phyloP scores from a whole-genome alignment of 2,797 vertebrate species.

The Parotocinclus haroldoi region DNA sequence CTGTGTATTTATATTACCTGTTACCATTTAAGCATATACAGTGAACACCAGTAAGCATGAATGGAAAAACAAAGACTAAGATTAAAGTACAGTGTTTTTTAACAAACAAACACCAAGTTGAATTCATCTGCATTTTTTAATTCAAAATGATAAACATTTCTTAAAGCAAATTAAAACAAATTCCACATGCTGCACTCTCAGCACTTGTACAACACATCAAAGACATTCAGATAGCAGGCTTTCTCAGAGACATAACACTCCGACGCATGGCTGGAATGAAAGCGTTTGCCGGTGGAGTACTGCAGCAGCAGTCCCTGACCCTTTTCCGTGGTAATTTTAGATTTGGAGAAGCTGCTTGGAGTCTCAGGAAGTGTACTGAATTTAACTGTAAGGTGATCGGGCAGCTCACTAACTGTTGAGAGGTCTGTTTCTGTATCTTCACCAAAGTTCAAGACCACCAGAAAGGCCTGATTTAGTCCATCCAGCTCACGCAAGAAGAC shows the following conservation, averaged over 20 bases:
- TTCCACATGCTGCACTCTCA: conserved; percentile 50
- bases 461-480: conserved; percentile 76
- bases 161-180: background rate
- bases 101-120: too few species aligned
- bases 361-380: conserved; percentile 73
- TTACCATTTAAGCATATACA: too few species aligned
- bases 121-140: too few species aligned
- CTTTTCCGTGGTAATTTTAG: conserved; percentile 62
- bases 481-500: conserved; percentile 85
- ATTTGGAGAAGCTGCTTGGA: conserved; percentile 63
- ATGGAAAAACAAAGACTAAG: too few species aligned
- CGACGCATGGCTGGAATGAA: conserved; percentile 65
- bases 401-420: conserved; percentile 67
- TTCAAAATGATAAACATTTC: too few species aligned
- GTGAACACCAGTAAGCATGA: too few species aligned
- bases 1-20: too few species aligned
- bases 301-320: conserved; percentile 87
- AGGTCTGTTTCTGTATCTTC: conserved; percentile 66
- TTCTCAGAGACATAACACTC: conserved; percentile 85
- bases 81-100: too few species aligned
- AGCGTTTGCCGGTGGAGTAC: conserved; percentile 68
- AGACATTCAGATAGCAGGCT: conserved; percentile 80
- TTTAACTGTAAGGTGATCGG: conserved; percentile 65
- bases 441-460: conserved; percentile 90
- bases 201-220: conserved; percentile 82